Evolutionary conservation across 2,888 invertebrate genomes (phyloP).

Genomic region (Ophion slaviceki): DNA sequence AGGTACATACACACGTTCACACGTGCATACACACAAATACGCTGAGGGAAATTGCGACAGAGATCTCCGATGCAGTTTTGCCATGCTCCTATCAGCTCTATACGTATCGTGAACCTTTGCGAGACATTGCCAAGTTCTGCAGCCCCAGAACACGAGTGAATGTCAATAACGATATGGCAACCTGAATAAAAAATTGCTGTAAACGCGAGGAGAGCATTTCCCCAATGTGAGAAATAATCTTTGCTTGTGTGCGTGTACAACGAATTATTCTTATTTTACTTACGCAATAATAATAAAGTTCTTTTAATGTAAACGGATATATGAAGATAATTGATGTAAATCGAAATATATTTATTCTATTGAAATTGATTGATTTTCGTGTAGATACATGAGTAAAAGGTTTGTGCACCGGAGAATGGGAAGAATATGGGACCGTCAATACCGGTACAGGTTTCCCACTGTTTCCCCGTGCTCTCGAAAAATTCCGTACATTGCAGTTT

Average conservation of each 20-base stretch:
- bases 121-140: conserved; percentile 46
- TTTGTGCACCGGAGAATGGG: no score
- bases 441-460: no score
- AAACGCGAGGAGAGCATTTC: not conserved
- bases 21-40: not conserved
- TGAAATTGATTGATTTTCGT: no score
- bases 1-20: not conserved
- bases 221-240: conserved; percentile 10
- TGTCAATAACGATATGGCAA: conserved; percentile 66
- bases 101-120: conserved; percentile 12
- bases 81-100: conserved; percentile 12
- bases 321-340: not conserved
- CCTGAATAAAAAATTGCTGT: not conserved
- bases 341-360: no score
- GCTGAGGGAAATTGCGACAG: conserved; percentile 47
- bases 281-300: conserved; percentile 1
- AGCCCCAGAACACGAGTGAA: conserved; percentile 61
- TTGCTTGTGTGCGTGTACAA: conserved; percentile 6
- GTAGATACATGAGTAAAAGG: no score
- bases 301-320: not conserved
- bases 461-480: no score
- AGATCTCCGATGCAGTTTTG: conserved; percentile 48
- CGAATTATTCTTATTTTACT: conserved; percentile 11
- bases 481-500: no score
- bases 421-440: no score